Percentiles rank a stretch among this genome's conserved stretches.
Conservation (phyloP, 2,797 vertebrate genomes). For the Labeo calbasu region DNA sequence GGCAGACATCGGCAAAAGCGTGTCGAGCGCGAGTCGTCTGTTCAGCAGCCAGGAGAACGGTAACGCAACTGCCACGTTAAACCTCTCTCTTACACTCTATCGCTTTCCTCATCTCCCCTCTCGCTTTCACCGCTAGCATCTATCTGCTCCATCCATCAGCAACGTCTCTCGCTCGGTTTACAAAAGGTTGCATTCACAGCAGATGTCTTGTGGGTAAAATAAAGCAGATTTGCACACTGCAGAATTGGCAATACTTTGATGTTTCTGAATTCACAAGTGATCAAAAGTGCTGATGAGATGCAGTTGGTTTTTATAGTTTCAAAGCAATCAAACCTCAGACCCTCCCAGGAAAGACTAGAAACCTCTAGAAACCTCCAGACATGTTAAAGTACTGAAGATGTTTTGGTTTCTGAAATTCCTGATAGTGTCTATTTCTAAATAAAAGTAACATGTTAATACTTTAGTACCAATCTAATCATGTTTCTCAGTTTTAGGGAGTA, state of each 20-base stretch:
- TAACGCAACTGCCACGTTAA: constrained; percentile 77
- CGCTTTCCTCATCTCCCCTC: constrained; percentile 18
- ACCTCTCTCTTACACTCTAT: constrained; percentile 19
- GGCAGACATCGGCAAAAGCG: constrained; percentile 97
- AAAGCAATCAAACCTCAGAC: background rate
- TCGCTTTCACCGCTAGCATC: background rate
- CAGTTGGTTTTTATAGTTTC: background rate
- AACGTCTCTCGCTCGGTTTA: background rate
- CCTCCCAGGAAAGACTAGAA: constrained; percentile 7
- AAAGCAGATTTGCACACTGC: background rate
- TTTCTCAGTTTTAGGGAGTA: background rate
- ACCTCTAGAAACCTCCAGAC: background rate
- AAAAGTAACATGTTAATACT: background rate
- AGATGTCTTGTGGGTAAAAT: background rate
- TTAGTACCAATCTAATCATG: background rate
- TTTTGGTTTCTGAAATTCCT: background rate
- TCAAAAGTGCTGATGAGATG: constrained; percentile 6
- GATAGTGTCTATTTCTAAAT: background rate
- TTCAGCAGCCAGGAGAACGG: constrained; percentile 95
- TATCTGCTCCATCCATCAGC: constrained; percentile 9
- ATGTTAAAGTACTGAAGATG: background rate
- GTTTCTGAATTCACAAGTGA: background rate
- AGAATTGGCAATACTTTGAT: constrained; percentile 4
- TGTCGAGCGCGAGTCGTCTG: constrained; percentile 97
- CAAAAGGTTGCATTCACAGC: background rate